Conservation (phyloP, 2,888 invertebrate genomes). For the Drosophila multiciliata region DNA sequence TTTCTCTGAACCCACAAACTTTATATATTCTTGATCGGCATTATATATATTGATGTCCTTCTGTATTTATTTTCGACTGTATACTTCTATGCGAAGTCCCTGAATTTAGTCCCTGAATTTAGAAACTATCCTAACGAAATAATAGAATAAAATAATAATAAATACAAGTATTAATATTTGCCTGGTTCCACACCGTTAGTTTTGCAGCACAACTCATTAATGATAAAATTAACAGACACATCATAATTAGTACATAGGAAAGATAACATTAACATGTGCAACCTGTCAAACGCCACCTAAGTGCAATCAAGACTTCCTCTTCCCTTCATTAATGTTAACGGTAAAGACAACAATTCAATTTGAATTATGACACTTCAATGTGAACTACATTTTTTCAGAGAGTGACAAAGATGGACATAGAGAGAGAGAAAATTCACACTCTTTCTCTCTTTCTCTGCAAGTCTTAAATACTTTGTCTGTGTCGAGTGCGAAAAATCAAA, state of each 20-base stretch:
- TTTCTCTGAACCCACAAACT: background rate
- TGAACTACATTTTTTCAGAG: constrained; percentile 59
- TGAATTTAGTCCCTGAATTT: too few relatives aligned
- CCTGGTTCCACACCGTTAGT: constrained; percentile 11
- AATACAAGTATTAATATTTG: too few relatives aligned
- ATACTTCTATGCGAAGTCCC: too few relatives aligned
- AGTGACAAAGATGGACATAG: background rate
- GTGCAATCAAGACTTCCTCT: constrained; percentile 8
- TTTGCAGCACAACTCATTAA: constrained; percentile 33
- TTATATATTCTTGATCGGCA: background rate
- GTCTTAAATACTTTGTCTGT: constrained; percentile 15
- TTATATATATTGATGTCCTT: too few relatives aligned
- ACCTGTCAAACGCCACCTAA: constrained; percentile 47
- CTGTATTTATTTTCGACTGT: too few relatives aligned
- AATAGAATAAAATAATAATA: too few relatives aligned
- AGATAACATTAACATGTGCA: constrained; percentile 62
- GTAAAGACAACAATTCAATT: constrained; percentile 77
- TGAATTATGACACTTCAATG: constrained; percentile 81
- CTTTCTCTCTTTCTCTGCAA: background rate
- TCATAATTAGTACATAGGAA: constrained; percentile 71
- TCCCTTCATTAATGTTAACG: constrained; percentile 45
- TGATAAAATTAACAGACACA: constrained; percentile 26
- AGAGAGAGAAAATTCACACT: background rate
- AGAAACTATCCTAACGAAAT: background rate
- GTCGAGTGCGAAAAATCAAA: constrained; percentile 68